Conservation (phyloP, 2,797 vertebrate genomes). For the Acomys russatus region DNA sequence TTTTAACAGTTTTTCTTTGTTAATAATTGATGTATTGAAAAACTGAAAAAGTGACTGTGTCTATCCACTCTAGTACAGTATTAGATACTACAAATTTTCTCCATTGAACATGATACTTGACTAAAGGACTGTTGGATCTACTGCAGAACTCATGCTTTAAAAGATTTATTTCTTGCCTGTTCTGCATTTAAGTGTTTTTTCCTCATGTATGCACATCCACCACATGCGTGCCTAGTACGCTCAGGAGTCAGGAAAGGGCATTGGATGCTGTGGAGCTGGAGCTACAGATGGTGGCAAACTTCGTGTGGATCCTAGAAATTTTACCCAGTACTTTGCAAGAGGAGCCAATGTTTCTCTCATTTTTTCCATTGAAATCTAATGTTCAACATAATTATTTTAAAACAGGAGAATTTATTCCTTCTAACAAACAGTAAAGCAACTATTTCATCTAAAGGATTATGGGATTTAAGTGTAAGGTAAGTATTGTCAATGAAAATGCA, state of each 20-base stretch:
- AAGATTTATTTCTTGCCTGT: neutral
- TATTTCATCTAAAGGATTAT: slow-evolving; percentile 36
- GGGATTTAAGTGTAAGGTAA: neutral
- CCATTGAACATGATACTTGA: neutral
- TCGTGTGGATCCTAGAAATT: neutral
- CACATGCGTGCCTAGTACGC: neutral
- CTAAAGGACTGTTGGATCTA: rapidly evolving
- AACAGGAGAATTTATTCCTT: neutral
- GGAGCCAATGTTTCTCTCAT: neutral
- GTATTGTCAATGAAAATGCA: slow-evolving; percentile 23
- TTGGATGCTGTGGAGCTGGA: neutral
- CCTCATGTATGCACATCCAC: rapidly evolving
- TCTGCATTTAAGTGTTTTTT: neutral
- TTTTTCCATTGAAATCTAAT: neutral
- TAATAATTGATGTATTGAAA: slow-evolving; percentile 6
- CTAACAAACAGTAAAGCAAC: neutral
- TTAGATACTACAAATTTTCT: neutral
- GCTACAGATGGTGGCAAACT: neutral
- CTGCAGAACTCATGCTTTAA: neutral
- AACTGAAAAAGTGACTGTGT: neutral
- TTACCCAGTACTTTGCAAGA: neutral
- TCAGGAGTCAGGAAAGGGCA: neutral
- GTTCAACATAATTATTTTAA: neutral
- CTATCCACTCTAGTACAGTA: neutral
- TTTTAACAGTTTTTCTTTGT: neutral